Evolutionary conservation across 2,888 invertebrate species (phyloP).

Genomic region (Coecobrya sp.): DNA sequence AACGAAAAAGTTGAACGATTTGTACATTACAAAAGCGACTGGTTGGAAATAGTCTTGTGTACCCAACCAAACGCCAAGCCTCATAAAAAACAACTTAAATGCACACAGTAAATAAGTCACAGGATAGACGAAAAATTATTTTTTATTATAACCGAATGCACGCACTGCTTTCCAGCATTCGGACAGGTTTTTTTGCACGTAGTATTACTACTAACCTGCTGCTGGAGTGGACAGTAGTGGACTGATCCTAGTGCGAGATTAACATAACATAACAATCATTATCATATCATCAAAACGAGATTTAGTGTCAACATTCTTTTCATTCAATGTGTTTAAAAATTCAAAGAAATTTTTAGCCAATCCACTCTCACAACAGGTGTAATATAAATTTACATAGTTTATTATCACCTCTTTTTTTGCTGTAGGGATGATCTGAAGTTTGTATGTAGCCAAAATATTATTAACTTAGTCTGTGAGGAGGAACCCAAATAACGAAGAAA

Average conservation of each 20-base stretch:
- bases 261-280: constrained; percentile 22
- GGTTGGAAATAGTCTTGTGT: background rate
- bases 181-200: constrained; percentile 13
- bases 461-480: background rate
- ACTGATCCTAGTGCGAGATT: constrained; percentile 26
- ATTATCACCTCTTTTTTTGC: constrained; percentile 64
- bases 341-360: background rate
- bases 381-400: constrained; percentile 65
- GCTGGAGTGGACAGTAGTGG: constrained; percentile 7
- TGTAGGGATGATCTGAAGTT: background rate
- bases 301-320: constrained; percentile 50
- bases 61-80: background rate
- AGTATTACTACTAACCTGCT: background rate
- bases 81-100: background rate
- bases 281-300: constrained; percentile 44
- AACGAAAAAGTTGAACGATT: background rate
- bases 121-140: background rate
- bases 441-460: background rate
- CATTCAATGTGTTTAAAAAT: constrained; percentile 21
- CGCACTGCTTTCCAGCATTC: background rate
- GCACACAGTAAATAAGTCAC: background rate
- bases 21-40: background rate
- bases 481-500: background rate
- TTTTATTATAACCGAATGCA: background rate
- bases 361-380: background rate